These are phyloP conservation scores for Rhopalosiphum maidis DNA, from an alignment of 1,140 invertebrate species.

Conservation along the genomic window DNA sequence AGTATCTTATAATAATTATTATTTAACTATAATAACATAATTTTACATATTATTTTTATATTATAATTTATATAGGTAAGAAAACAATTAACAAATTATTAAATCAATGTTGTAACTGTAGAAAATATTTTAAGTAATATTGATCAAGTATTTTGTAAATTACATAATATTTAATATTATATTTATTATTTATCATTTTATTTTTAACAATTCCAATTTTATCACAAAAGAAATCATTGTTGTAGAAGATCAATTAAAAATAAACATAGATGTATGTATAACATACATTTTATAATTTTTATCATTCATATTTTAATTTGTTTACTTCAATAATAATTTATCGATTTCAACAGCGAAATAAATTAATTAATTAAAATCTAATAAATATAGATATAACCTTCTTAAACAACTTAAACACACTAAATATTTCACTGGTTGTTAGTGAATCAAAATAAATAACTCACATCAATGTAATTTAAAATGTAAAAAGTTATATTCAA, in stretches of 20 bases:
- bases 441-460: not conserved
- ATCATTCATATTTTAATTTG: not conserved
- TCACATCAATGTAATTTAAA: not conserved
- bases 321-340: not conserved
- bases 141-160: not conserved
- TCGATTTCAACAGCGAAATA: not conserved
- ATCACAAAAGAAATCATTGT: not conserved
- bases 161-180: not conserved
- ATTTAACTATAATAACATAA: not conserved
- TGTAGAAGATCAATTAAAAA: not conserved
- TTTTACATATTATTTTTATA: not conserved
- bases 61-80: no score
- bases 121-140: not conserved
- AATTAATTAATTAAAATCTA: not conserved
- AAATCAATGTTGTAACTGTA: not conserved
- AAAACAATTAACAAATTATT: not conserved
- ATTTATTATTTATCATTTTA: not conserved
- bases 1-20: no score
- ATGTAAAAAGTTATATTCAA: not conserved
- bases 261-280: not conserved
- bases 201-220: not conserved
- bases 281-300: not conserved
- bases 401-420: not conserved
- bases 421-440: not conserved
- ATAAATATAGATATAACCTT: not conserved